phyloP scores from a whole-genome alignment of 1,140 invertebrate species.

The Zophobas atratus region DNA sequence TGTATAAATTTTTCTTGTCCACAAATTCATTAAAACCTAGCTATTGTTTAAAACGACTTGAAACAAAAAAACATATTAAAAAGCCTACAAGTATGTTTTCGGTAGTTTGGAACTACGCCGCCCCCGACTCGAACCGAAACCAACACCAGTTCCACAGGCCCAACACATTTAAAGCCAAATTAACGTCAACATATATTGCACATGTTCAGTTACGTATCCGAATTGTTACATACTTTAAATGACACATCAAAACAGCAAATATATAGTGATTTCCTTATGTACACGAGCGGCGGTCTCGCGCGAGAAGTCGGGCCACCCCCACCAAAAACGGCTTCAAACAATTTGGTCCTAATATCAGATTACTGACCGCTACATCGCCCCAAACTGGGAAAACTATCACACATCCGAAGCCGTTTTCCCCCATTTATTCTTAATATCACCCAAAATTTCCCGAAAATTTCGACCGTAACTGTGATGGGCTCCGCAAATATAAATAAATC shows the following conservation, averaged over 20 bases:
- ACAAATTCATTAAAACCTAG: slow-evolving; percentile 50
- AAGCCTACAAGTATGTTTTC: slow-evolving; percentile 35
- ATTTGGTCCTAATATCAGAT: too few species aligned
- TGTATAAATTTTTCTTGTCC: slow-evolving; percentile 52
- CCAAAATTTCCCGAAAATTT: too few species aligned
- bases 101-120: slow-evolving; percentile 22
- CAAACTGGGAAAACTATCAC: too few species aligned
- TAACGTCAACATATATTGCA: slow-evolving; percentile 24
- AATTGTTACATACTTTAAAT: slow-evolving; percentile 23
- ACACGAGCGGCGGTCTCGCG: not conserved
- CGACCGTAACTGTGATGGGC: too few species aligned
- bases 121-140: not conserved
- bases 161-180: slow-evolving; percentile 36
- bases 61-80: slow-evolving; percentile 44
- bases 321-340: too few species aligned
- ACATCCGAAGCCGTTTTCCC: too few species aligned
- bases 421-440: too few species aligned
- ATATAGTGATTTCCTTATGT: not conserved
- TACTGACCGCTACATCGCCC: too few species aligned
- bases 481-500: too few species aligned
- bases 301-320: too few species aligned
- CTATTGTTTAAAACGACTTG: slow-evolving; percentile 52
- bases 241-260: slow-evolving; percentile 31
- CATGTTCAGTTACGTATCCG: slow-evolving; percentile 30
- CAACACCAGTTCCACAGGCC: slow-evolving; percentile 38